phyloP scores from a whole-genome alignment of 1,140 invertebrate genomes.

The Pararge aegeria region DNA sequence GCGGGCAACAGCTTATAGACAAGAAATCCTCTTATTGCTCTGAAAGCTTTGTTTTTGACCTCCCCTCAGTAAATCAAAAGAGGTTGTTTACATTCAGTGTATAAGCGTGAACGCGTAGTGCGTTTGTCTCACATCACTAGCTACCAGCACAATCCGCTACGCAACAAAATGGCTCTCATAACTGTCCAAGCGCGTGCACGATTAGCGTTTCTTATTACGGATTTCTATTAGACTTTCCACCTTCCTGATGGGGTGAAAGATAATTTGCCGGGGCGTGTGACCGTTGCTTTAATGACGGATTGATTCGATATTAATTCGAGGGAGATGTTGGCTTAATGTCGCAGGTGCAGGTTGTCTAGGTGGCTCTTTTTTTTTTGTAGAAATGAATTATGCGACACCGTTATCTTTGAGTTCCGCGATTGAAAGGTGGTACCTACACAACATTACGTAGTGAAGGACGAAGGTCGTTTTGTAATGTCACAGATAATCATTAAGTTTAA shows the following conservation, averaged over 20 bases:
- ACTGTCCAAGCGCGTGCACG: constrained; percentile 67
- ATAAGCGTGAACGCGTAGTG: background rate
- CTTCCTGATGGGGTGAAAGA: constrained; percentile 71
- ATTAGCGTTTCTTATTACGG: constrained; percentile 73
- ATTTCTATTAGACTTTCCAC: constrained; percentile 77
- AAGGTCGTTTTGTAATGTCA: constrained; percentile 10
- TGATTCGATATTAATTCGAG: constrained; percentile 77
- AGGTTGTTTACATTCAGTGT: background rate
- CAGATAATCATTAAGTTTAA: background rate
- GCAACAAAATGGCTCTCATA: constrained; percentile 63
- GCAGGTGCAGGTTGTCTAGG: constrained; percentile 46
- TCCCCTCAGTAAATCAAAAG: too few species aligned
- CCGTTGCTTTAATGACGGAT: constrained; percentile 72
- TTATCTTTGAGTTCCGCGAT: constrained; percentile 30
- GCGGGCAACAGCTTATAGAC: too few species aligned
- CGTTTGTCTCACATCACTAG: constrained; percentile 24
- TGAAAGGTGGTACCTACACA: constrained; percentile 21
- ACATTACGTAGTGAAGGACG: constrained; percentile 17
- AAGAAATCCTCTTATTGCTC: too few species aligned
- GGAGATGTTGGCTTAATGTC: constrained; percentile 53
- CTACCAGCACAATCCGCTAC: constrained; percentile 40
- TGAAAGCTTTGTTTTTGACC: too few species aligned
- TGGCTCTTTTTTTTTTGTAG: constrained; percentile 56
- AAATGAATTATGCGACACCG: constrained; percentile 33
- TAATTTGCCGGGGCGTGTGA: constrained; percentile 71